These are phyloP conservation scores for Onychomys leucogaster DNA, from an alignment of 2,797 vertebrate species.

Conservation along the genomic window DNA sequence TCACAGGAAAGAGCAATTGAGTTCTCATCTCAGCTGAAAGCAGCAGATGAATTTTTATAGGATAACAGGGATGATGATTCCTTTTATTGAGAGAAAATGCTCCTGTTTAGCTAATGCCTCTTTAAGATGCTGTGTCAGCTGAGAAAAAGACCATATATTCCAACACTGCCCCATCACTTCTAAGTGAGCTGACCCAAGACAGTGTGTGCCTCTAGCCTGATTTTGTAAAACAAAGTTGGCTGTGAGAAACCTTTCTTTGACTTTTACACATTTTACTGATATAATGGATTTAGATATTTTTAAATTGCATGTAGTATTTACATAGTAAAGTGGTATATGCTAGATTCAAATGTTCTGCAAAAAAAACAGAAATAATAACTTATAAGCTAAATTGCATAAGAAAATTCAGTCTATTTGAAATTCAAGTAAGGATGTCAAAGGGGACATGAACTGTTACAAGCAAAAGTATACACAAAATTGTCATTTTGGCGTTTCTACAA, in stretches of 20 bases:
- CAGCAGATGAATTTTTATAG: slow-evolving; percentile 67
- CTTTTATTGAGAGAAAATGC: slow-evolving; percentile 24
- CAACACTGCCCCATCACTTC: slow-evolving; percentile 34
- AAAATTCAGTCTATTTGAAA: slow-evolving; percentile 17
- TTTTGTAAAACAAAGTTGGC: background rate
- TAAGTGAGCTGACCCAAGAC: background rate
- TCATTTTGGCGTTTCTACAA: background rate
- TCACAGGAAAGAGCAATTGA: slow-evolving; percentile 45
- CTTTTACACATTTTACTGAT: slow-evolving; percentile 15
- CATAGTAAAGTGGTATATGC: background rate
- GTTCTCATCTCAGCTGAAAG: slow-evolving; percentile 33
- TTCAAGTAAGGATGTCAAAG: background rate
- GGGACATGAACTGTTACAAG: background rate
- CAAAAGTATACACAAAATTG: background rate
- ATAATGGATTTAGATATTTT: slow-evolving; percentile 40
- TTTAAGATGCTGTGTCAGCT: slow-evolving; percentile 35
- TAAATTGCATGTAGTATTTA: background rate
- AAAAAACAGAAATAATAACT: background rate
- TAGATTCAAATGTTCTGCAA: background rate
- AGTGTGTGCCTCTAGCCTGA: background rate
- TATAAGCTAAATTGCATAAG: background rate
- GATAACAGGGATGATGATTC: slow-evolving; percentile 64
- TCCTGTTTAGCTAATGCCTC: slow-evolving; percentile 26
- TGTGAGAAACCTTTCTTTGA: slow-evolving; percentile 41
- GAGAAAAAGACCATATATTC: slow-evolving; percentile 60